phyloP scores from a whole-genome alignment of 2,888 invertebrate species.

The Brachynemurus nebulosus region DNA sequence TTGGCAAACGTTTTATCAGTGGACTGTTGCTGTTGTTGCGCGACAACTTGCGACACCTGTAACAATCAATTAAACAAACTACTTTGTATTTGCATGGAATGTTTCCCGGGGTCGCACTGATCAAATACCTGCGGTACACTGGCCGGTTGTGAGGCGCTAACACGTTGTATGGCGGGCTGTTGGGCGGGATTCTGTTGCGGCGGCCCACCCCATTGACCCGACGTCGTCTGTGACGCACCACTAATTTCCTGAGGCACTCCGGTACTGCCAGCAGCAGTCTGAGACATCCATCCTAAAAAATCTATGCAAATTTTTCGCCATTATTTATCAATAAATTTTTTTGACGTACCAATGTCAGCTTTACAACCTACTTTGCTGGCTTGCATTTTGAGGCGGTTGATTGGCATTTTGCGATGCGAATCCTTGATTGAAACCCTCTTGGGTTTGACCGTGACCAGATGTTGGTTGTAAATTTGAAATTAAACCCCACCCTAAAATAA shows the following conservation, averaged over 20 bases:
- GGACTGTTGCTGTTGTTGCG: neutral
- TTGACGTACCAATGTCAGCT: too few relatives aligned
- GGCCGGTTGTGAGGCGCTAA: neutral
- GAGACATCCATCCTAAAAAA: slow-evolving; percentile 9
- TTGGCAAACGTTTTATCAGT: slow-evolving; percentile 3
- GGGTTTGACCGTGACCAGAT: slow-evolving; percentile 7
- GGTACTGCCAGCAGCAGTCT: slow-evolving; percentile 1
- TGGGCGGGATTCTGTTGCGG: slow-evolving; percentile 5
- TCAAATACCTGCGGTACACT: neutral
- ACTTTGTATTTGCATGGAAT: neutral
- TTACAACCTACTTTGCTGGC: slow-evolving; percentile 4
- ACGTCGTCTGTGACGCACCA: neutral
- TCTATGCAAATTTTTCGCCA: slow-evolving; percentile 1
- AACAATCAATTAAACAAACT: neutral
- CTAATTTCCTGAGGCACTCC: slow-evolving; percentile 7
- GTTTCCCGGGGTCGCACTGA: too few relatives aligned
- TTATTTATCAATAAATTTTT: too few relatives aligned
- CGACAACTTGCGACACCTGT: neutral
- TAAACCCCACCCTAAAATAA: slow-evolving; percentile 40
- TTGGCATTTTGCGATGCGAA: slow-evolving; percentile 10
- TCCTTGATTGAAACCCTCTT: slow-evolving; percentile 29
- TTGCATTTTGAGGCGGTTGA: slow-evolving; percentile 8
- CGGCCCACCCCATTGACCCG: neutral
- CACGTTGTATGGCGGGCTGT: neutral
- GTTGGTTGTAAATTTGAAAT: slow-evolving; percentile 49